Conservation (phyloP, 2,888 invertebrate species). For the Meteorus cinctellus region DNA sequence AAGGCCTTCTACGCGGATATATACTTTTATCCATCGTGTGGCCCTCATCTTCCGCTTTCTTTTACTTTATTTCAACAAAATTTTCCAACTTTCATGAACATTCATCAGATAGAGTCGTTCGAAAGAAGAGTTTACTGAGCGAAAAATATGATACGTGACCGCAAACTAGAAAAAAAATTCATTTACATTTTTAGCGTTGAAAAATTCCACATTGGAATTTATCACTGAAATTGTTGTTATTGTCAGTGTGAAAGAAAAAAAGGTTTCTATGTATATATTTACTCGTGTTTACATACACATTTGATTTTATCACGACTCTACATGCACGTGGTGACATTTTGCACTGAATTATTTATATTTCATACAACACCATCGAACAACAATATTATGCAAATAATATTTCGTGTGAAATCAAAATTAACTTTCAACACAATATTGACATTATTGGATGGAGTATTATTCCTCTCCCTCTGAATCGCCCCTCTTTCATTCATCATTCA, state of each 20-base stretch:
- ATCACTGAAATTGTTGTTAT: background rate
- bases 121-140: background rate
- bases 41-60: background rate
- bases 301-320: background rate
- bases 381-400: too few species aligned
- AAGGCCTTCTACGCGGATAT: background rate
- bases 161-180: background rate
- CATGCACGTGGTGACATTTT: too few species aligned
- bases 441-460: too few species aligned
- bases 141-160: background rate
- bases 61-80: background rate
- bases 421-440: too few species aligned
- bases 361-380: too few species aligned
- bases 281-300: background rate
- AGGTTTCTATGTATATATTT: background rate
- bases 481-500: too few species aligned
- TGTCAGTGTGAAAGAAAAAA: background rate
- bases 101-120: background rate
- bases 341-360: too few species aligned
- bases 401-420: too few species aligned
- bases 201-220: background rate
- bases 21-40: background rate
- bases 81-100: conserved; percentile 1
- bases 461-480: too few species aligned
- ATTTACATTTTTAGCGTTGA: conserved; percentile 1